These are phyloP conservation scores for Aphelenchoides avenae DNA, from an alignment of 1,140 invertebrate species.

Conservation along the genomic window DNA sequence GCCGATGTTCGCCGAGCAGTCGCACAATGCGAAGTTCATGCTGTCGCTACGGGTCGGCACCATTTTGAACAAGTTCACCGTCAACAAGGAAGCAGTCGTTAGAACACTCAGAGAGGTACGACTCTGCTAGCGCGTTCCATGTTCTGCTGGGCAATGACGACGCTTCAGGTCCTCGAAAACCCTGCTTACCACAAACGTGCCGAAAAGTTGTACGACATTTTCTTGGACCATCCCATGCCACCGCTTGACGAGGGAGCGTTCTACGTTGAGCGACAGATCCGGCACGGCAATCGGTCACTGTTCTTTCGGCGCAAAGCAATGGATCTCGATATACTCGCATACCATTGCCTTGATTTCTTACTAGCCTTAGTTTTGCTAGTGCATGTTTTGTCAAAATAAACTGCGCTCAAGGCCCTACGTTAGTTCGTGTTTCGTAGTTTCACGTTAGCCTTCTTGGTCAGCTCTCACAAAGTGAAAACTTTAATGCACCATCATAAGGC, in stretches of 20 bases:
- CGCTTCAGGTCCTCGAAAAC: constrained; percentile 10
- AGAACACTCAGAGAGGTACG: constrained; percentile 5
- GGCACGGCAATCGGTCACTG: not conserved
- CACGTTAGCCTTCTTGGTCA: too few species aligned
- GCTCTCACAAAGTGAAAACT: too few species aligned
- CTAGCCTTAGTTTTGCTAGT: too few species aligned
- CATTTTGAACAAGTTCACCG: constrained; percentile 21
- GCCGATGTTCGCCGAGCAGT: constrained; percentile 30
- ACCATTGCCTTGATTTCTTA: constrained; percentile 9
- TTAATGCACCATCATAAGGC: too few species aligned
- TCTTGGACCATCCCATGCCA: constrained; percentile 13
- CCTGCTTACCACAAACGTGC: constrained; percentile 5
- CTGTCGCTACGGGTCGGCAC: constrained; percentile 1
- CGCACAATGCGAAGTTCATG: constrained; percentile 17
- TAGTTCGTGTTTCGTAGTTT: too few species aligned
- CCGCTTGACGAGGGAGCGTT: constrained; percentile 16
- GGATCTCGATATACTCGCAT: constrained; percentile 1
- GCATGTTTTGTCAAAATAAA: too few species aligned
- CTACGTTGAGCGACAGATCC: not conserved
- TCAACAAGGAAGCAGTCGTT: constrained; percentile 15
- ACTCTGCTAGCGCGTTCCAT: not conserved
- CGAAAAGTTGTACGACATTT: constrained; percentile 11
- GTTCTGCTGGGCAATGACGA: not conserved
- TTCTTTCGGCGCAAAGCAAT: constrained; percentile 7
- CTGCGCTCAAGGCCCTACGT: too few species aligned